Percentiles rank a stretch among this genome's conserved stretches.
Conservation (phyloP, 2,797 vertebrate genomes). For the Molossus alvarezi region DNA sequence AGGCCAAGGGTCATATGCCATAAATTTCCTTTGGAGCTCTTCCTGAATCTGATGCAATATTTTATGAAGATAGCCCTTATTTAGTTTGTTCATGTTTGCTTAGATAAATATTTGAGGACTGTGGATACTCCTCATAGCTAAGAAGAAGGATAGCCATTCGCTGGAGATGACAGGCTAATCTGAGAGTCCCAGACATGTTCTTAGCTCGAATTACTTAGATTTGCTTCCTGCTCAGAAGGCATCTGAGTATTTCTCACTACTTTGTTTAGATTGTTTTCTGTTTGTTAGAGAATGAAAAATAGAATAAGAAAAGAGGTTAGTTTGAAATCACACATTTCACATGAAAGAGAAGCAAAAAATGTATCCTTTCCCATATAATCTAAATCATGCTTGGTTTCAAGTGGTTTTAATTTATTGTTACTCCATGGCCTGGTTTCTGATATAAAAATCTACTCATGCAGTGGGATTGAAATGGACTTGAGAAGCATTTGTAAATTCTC, state of each 20-base stretch:
- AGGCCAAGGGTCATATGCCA: background rate
- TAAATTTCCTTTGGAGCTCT: background rate
- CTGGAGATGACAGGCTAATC: background rate
- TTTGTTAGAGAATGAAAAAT: slow-evolving; percentile 53
- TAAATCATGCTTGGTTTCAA: slow-evolving; percentile 78
- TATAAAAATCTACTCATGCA: slow-evolving; percentile 78
- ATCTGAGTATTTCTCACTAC: background rate
- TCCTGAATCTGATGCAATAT: background rate
- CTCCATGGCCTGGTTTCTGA: slow-evolving; percentile 70
- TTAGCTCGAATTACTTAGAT: slow-evolving; percentile 34
- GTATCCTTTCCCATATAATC: slow-evolving; percentile 60
- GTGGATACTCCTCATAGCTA: background rate
- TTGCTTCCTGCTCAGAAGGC: background rate
- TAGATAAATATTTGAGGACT: background rate
- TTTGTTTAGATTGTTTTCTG: slow-evolving; percentile 1
- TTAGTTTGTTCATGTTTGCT: slow-evolving; percentile 1
- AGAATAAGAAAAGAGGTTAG: background rate
- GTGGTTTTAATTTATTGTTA: slow-evolving; percentile 79
- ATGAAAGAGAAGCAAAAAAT: slow-evolving; percentile 32
- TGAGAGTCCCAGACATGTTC: background rate
- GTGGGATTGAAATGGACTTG: slow-evolving; percentile 59
- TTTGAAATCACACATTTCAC: slow-evolving; percentile 20
- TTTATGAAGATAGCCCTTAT: slow-evolving; percentile 9
- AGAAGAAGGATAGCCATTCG: background rate
- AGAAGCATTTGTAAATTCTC: slow-evolving; percentile 71